phyloP scores from a whole-genome alignment of 2,797 vertebrate species.

The Falco naumanni region DNA sequence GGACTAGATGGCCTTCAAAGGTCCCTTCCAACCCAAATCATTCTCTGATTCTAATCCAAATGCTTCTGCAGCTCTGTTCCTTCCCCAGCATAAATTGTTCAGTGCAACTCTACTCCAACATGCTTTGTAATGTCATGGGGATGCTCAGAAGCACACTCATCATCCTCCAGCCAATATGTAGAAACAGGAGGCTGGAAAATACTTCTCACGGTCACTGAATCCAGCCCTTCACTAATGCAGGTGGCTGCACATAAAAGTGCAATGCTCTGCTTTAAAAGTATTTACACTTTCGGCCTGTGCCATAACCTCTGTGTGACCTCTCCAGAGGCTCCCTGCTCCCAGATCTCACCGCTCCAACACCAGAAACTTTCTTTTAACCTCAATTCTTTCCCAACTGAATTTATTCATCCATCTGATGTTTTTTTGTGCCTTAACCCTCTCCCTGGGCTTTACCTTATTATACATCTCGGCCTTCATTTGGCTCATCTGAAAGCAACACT shows the following conservation, averaged over 20 bases:
- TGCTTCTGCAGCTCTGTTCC: neutral
- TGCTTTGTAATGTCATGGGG: fast-evolving
- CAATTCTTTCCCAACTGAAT: neutral
- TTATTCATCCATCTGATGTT: neutral
- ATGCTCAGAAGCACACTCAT: neutral
- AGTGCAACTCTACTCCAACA: neutral
- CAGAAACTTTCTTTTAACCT: neutral
- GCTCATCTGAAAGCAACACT: neutral
- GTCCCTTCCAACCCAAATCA: neutral
- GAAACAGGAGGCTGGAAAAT: neutral
- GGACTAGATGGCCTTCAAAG: neutral
- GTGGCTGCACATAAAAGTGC: neutral
- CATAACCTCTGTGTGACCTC: neutral
- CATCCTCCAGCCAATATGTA: neutral
- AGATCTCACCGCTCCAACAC: neutral
- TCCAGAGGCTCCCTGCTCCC: neutral
- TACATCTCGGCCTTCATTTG: neutral
- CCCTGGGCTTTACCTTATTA: neutral
- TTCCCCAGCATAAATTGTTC: neutral
- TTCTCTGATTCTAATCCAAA: neutral
- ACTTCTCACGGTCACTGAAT: neutral
- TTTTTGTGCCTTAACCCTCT: neutral
- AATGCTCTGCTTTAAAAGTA: neutral
- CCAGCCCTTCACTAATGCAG: neutral
- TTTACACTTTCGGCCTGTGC: neutral